Evolutionary conservation across 2,888 invertebrate genomes (phyloP).

Genomic region (Rhagonycha lutea): DNA sequence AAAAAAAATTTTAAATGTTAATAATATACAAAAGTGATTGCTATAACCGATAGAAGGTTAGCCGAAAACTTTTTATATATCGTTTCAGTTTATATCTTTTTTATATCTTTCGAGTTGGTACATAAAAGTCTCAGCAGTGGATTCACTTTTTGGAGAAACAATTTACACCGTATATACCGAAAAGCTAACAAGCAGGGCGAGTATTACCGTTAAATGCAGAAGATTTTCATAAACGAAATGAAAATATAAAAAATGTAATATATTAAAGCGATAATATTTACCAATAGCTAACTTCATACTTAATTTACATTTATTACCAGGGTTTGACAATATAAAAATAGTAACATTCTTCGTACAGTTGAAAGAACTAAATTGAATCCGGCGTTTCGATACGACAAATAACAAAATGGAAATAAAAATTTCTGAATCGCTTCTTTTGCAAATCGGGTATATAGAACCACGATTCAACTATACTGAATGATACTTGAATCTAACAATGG

Average conservation of each 20-base stretch:
- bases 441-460: background rate
- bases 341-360: background rate
- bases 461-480: background rate
- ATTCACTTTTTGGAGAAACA: background rate
- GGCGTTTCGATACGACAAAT: background rate
- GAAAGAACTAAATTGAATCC: background rate
- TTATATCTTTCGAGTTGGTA: background rate
- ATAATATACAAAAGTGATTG: background rate
- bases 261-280: no score
- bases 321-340: background rate
- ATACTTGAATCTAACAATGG: background rate
- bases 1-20: background rate
- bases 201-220: no score
- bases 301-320: no score
- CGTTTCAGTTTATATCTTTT: background rate
- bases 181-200: background rate
- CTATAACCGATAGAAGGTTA: background rate
- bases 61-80: background rate
- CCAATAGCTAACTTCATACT: no score
- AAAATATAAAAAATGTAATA: no score
- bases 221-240: no score
- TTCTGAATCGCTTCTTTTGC: background rate
- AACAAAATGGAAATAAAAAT: background rate
- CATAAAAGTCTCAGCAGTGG: background rate
- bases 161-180: background rate